These are phyloP conservation scores for Coreius guichenoti DNA, from an alignment of 2,797 vertebrate species.

Conservation along the genomic window DNA sequence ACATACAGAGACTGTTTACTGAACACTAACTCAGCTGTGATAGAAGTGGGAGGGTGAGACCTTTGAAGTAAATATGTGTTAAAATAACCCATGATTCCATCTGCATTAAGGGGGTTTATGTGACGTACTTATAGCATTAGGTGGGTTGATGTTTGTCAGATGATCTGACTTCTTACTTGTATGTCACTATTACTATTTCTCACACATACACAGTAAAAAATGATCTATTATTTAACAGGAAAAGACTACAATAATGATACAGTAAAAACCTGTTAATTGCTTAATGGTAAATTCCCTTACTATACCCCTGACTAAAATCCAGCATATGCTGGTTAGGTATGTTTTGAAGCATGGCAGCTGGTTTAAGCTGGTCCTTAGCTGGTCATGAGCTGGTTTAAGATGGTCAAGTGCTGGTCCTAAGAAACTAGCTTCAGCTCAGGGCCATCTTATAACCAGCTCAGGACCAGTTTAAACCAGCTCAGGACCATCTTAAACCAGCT, in stretches of 20 bases:
- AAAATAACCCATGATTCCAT: slow-evolving; percentile 3
- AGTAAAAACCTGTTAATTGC: not conserved
- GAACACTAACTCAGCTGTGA: slow-evolving; percentile 29
- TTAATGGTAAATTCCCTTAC: too few relatives aligned
- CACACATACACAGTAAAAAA: not conserved
- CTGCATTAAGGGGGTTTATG: not conserved
- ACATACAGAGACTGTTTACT: slow-evolving; percentile 33
- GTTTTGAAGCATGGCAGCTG: too few relatives aligned
- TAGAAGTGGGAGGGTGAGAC: slow-evolving; percentile 24
- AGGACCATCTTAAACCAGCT: too few relatives aligned
- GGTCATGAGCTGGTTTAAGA: too few relatives aligned
- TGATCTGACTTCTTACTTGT: not conserved
- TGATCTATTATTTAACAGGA: too few relatives aligned
- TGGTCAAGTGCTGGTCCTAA: too few relatives aligned
- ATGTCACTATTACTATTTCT: not conserved
- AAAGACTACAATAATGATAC: not conserved
- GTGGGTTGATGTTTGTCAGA: not conserved
- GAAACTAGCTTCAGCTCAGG: too few relatives aligned
- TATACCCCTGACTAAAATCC: too few relatives aligned
- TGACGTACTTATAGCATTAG: not conserved
- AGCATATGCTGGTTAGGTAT: too few relatives aligned
- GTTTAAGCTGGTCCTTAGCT: too few relatives aligned
- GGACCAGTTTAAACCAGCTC: too few relatives aligned
- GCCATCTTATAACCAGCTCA: too few relatives aligned
- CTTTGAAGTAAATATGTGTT: slow-evolving; percentile 29